phyloP scores from a whole-genome alignment of 2,888 invertebrate genomes.

The Sphaerophoria rueppellii region DNA sequence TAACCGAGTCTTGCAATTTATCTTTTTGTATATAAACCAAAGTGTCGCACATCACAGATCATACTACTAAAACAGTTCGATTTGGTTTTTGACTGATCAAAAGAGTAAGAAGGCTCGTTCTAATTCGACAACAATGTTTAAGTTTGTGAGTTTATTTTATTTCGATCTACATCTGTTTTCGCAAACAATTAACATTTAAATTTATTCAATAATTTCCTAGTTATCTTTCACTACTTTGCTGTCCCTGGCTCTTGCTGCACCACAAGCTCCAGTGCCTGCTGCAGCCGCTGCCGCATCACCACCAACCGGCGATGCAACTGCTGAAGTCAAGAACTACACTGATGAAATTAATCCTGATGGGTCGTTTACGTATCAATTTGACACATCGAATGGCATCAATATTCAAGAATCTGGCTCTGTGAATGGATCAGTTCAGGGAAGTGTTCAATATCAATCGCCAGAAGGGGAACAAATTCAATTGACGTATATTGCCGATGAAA shows the following conservation, averaged over 20 bases:
- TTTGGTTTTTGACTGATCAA: conserved; percentile 1
- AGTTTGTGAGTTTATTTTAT: conserved; percentile 6
- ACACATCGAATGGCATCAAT: conserved; percentile 85
- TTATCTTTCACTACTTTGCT: not conserved
- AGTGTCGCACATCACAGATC: not conserved
- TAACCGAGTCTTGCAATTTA: conserved; percentile 1
- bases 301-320: conserved; percentile 77
- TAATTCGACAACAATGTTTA: conserved; percentile 1
- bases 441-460: conserved; percentile 78
- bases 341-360: conserved; percentile 81
- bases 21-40: conserved; percentile 42
- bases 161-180: not conserved
- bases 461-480: conserved; percentile 82
- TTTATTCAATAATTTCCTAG: not conserved
- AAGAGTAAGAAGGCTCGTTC: not conserved
- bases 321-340: conserved; percentile 80
- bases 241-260: not conserved
- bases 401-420: conserved; percentile 84
- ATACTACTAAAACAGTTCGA: conserved; percentile 11
- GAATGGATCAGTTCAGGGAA: conserved; percentile 45
- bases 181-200: not conserved
- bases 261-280: conserved; percentile 64
- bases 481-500: conserved; percentile 84
- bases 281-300: conserved; percentile 75
- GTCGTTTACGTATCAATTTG: conserved; percentile 82